Conservation (phyloP, 2,797 vertebrate species). For the Delichon dasypus region DNA sequence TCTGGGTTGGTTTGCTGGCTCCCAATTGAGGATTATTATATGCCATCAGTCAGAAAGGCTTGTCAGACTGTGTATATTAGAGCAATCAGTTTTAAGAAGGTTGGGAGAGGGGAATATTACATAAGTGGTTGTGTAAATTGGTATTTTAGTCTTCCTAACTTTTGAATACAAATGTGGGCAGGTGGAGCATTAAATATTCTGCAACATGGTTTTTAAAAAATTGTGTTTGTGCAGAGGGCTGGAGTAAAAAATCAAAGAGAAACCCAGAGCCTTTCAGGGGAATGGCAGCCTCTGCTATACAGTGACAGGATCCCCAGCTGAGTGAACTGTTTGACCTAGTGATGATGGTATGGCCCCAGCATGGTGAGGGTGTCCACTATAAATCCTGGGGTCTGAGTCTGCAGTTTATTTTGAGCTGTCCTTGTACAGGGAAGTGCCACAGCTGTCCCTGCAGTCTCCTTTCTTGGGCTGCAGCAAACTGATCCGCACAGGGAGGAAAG, state of each 20-base stretch:
- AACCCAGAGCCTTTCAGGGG: neutral
- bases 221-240: neutral
- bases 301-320: neutral
- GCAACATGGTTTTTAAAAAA: neutral
- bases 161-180: neutral
- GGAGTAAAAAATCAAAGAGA: neutral
- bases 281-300: neutral
- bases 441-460: conserved; percentile 56
- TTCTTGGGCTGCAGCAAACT: conserved; percentile 53
- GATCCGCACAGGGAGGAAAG: neutral
- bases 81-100: neutral
- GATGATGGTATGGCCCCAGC: neutral
- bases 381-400: conserved; percentile 42
- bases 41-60: neutral
- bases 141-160: neutral
- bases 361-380: neutral
- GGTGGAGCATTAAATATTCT: neutral
- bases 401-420: conserved; percentile 59
- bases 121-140: neutral
- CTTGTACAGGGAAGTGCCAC: conserved; percentile 27
- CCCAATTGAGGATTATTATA: neutral
- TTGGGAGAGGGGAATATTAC: neutral
- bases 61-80: neutral
- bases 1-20: neutral
- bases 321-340: neutral